Evolutionary conservation across 64 coral and sea anemone species (phyloP), one percentile per base, ranked within the genome.

Genomic region (Porites australiensis): DNA sequence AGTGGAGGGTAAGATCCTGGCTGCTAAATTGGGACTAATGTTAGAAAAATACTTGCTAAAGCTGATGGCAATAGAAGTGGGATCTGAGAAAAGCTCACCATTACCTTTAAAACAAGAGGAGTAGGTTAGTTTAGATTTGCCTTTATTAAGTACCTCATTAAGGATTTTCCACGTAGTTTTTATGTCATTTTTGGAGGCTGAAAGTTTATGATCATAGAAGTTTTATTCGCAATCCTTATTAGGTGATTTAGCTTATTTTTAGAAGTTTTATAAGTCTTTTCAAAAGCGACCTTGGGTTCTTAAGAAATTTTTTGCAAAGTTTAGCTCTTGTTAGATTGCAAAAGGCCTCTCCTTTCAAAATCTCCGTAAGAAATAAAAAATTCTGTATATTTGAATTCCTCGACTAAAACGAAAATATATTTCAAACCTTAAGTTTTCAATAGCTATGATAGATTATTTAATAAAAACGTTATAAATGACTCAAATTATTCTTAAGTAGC

Each of bases 211-310:
- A 14, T 81, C 21, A 79, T 88, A 93, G 62, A 69, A 88, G 2
- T 37, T 54, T 23, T 65, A 61, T 94, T 94, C 13, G 77, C 22
- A 44, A 82, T 94, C 82, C 66, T 88, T 37, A 74, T 49, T 64
- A 89, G 64, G 82, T 82, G 59, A 89, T 79, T 94, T 20, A 94
- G 70, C 67, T 94, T 95, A 44, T 95, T 95, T 64, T 81, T 90
- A 79, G 72, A 95, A 44, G 9, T 43, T 62, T 91, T 95, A 59
- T 86, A 90, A 11, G 16, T 20, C 44, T 18, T 45, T 14, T 91
- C 72, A 50, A 48, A 18, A 15, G 16, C 44, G n/a, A n/a, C 14
- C 69, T 90, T 19, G 79, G 93, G 18, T 49, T 86, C 37, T 54
- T 71, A 37, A 95, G 59, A 91, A 58, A 37, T 50, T 37, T 37